Conservation (phyloP, 2,113 vertebrate species). For the Sylvia atricapilla region DNA sequence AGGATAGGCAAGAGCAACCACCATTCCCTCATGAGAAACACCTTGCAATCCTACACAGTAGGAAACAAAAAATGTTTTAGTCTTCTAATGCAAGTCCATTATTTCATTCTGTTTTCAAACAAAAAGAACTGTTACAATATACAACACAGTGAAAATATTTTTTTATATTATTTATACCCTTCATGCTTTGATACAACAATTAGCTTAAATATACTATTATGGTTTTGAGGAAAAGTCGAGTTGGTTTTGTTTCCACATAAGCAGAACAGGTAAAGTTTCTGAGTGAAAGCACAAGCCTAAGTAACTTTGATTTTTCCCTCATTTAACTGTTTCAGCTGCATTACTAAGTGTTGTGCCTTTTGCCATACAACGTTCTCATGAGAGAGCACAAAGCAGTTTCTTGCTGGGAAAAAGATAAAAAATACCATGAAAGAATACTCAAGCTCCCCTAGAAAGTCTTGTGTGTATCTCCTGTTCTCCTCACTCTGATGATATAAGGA, state of each 20-base stretch:
- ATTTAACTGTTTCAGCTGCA: not conserved
- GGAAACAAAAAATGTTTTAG: not conserved
- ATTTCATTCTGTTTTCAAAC: not conserved
- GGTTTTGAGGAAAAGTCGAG: not conserved
- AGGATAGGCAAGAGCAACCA: not conserved
- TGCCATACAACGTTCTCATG: rapidly evolving
- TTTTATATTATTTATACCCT: not conserved
- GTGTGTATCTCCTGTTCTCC: not conserved
- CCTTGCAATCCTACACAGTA: not conserved
- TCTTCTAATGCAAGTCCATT: not conserved
- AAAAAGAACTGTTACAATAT: not conserved
- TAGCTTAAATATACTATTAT: not conserved
- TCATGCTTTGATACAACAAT: not conserved
- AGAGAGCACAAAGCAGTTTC: not conserved
- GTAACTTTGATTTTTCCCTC: not conserved
- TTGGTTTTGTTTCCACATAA: not conserved
- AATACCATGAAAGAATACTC: not conserved
- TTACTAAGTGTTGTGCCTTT: not conserved
- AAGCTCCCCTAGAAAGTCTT: not conserved
- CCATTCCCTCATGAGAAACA: not conserved
- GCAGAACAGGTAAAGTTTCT: rapidly evolving
- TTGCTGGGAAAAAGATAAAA: not conserved
- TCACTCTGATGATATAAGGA: not conserved
- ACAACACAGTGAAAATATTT: not conserved
- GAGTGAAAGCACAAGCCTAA: not conserved